Evolutionary conservation across 2,888 invertebrate species (phyloP), one percentile per base, ranked within the genome.

Genomic region (Euplexia lucipara): DNA sequence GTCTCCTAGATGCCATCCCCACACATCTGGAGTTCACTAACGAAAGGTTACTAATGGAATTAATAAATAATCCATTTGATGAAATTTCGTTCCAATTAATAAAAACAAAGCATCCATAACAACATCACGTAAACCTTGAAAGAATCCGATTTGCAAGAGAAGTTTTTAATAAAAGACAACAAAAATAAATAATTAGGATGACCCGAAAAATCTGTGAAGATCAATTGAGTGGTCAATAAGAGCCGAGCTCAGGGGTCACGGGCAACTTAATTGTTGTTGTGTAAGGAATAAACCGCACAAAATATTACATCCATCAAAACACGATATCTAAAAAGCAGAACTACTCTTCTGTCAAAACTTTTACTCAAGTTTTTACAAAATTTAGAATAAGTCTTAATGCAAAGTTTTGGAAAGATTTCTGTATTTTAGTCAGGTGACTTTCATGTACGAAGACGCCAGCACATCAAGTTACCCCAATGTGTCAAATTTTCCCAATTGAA

Each of bases 221-320:
- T 90, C 91, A 93, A 94, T 93, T 94, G 90, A 88, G 79, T 90
- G 90, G 90, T 90, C 91, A 92, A 92, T 91, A 89, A 89, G 90
- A 88, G 89, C 87, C 89, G 90, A 86, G 87, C 88, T 84, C 87
- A 84, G 80, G 85, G 94, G 94, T 93, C 94, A 93, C 83, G 92
- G 92, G 83, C 91, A 84, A 81, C 83, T 86, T 90, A 91, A 93
- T 93, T 92, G 86, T 83, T 88, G 83, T 80, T 81, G 86, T 86
- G 82, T 81, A 69, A 82, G 83, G 83, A 83, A 83, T 77, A 87
- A 87, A 84, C 79, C 64, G 78, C 76, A 78, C 74, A 86, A 86
- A 77, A 82, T 70, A 75, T 71, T 47, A 53, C 70, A 75, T 53
- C 64, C 35, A 54, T 12, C 34, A 75, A 68, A 67, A 75, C 34